Evolutionary conservation across 92 coral and sea anemone species (phyloP), one percentile per base, ranked within the genome.

Genomic region (Epizoanthus scotinus): DNA sequence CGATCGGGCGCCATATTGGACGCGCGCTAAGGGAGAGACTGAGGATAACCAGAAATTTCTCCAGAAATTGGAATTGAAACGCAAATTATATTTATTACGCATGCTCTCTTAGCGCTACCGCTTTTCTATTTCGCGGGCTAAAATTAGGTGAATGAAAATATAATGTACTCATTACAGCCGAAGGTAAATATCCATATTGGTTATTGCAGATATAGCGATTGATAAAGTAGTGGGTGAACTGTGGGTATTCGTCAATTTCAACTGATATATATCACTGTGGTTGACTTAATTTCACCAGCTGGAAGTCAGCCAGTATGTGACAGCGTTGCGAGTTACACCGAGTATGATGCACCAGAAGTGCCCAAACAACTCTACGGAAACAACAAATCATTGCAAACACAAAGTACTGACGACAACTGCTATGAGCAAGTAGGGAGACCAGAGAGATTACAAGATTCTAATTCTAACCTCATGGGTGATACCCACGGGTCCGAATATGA

Each of bases 351-450:
- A 14, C 78, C 78, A 4, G 78, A 71, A 53, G 59, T 71, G 27
- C 62, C 78, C 15, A 18, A 15, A 50, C 38, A 38, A n/a, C 15
- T 71, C 53, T 52, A 71, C 40, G 78, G 10, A 50, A 49, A 7
- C 62, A 71, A 7, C 22, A 24, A 53, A 17, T 71, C 19, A 17
- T 20, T 38, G 31, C 60, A 53, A 52, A 71, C 14, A 31, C 18
- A 27, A 71, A 17, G n/a, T 19, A 34, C 4, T 65, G 20, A 20
- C 19, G 15, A 13, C 12, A 15, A 24, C 13, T 67, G 59, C 6
- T 75, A 75, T 22, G 81, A 75, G 24, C 81, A 36, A 75, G 22
- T 75, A n/a, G 81, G 5, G 57, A 25, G 6, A 18, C 19, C 49
- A 3, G 31, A 54, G 8, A 63, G 17, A 17, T 34, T 9, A 47